Base-by-base conservation (phyloP, 2,113 vertebrate species). In the Perca schrenkii region DNA sequence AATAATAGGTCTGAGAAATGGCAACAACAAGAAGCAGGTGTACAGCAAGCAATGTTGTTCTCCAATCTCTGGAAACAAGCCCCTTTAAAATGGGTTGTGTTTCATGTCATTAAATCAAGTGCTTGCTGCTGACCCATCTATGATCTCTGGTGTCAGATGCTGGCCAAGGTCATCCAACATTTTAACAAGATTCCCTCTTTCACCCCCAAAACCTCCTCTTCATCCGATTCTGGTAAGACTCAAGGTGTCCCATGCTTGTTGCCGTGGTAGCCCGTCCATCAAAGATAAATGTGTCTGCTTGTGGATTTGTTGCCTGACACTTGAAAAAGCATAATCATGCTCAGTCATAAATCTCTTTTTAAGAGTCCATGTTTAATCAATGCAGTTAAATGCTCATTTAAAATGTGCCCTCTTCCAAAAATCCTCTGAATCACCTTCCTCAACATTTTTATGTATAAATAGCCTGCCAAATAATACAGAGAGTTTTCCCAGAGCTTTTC, bases 71-170 rank as follows among this genome's bases (percentile, higher is more conserved):
- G 86, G 79, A 91, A 83, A 87, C 25, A 72, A 91, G 92, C 86
- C 82, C 84, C 76, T 79, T 85, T 66, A 67, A 79, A 84, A 89
- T 70, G 89, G 82, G 91, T 90, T 91, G 89, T 66, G 84, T 92
- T 91, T 92, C 90, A 93, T 89, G 86, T 95, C 80, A 95, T 96
- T 95, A 95, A 92, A 91, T 88, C 87, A 94, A 96, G 94, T 95
- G 95, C 94, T 93, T 73, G 70, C 84, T 83, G 82, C 83, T 94
- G 94, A 94, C 93, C 93, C 87, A 87, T 86, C 86, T 88, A 79
- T 91, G 91, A 94, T 91, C 93, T 86, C 91, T 93, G 84, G 93
- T 93, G 94, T 95, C 94, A 91, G 83, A 92, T 85, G 87, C 87
- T 89, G 77, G 90, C 91, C 93, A 94, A 95, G 94, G 94, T 94